phyloP scores from a whole-genome alignment of 2,888 invertebrate species.

The Invenusta paracnida region DNA sequence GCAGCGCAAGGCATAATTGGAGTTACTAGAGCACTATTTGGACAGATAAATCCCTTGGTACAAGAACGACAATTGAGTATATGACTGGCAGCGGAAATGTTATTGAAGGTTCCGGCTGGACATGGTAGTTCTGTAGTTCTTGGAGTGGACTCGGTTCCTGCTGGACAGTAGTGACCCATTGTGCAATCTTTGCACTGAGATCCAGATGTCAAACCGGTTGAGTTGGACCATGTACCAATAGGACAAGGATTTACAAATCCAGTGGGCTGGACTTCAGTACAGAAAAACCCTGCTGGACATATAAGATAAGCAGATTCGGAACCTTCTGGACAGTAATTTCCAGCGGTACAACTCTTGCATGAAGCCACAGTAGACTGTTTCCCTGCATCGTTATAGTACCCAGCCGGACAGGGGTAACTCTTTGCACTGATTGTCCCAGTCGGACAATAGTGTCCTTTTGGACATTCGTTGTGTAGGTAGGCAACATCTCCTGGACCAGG shows the following conservation, averaged over 20 bases:
- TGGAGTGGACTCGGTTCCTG: constrained; percentile 51
- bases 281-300: constrained; percentile 54
- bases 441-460: constrained; percentile 54
- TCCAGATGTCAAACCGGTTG: constrained; percentile 50
- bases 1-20: neutral
- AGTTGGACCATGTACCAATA: constrained; percentile 53
- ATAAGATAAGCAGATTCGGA: constrained; percentile 47
- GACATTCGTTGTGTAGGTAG: constrained; percentile 50
- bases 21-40: constrained; percentile 48
- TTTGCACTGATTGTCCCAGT: constrained; percentile 50
- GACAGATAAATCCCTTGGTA: constrained; percentile 54
- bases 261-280: constrained; percentile 50
- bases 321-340: constrained; percentile 51
- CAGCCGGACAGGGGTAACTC: constrained; percentile 55
- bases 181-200: constrained; percentile 53
- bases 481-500: constrained; percentile 51
- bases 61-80: constrained; percentile 54
- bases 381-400: constrained; percentile 51
- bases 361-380: constrained; percentile 47
- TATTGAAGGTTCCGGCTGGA: constrained; percentile 54
- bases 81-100: constrained; percentile 50
- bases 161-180: constrained; percentile 54
- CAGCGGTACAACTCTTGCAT: constrained; percentile 50
- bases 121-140: constrained; percentile 52
- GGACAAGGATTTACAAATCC: constrained; percentile 54